Conservation (phyloP, 2,113 vertebrate genomes). For the Todiramphus saurophagus region DNA sequence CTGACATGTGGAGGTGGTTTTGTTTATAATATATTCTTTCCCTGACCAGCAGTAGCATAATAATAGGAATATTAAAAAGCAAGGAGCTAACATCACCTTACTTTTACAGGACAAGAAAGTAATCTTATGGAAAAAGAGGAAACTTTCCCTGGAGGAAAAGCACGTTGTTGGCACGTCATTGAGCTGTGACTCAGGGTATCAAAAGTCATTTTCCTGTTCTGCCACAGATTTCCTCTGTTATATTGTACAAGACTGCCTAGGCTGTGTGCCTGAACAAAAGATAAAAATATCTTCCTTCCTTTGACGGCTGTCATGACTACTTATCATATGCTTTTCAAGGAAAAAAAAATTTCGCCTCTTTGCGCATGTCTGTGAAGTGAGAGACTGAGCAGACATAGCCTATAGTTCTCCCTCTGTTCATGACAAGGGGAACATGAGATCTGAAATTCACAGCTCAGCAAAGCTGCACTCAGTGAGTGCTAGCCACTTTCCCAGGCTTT, state of each 20-base stretch:
- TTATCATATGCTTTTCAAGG: not conserved
- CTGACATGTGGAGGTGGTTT: not conserved
- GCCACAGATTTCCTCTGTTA: not conserved
- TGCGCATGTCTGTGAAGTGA: not conserved
- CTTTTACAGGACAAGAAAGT: not conserved
- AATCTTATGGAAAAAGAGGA: not conserved
- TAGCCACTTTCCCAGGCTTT: not conserved
- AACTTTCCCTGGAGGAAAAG: not conserved
- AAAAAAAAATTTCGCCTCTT: not conserved
- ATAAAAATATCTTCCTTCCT: conserved; percentile 20
- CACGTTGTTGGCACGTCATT: not conserved
- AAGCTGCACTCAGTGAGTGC: not conserved
- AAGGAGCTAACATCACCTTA: not conserved
- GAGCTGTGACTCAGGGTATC: not conserved
- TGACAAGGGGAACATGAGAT: not conserved
- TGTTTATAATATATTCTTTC: not conserved
- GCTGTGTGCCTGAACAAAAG: not conserved
- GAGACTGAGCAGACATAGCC: not conserved
- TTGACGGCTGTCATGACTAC: not conserved
- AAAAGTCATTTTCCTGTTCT: not conserved
- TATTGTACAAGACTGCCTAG: not conserved
- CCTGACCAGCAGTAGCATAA: conserved; percentile 17
- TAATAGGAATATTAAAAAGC: not conserved
- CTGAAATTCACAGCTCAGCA: not conserved
- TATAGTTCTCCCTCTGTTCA: not conserved